phyloP scores from a whole-genome alignment of 1,140 invertebrate genomes.

The Macrosteles quadrilineatus region DNA sequence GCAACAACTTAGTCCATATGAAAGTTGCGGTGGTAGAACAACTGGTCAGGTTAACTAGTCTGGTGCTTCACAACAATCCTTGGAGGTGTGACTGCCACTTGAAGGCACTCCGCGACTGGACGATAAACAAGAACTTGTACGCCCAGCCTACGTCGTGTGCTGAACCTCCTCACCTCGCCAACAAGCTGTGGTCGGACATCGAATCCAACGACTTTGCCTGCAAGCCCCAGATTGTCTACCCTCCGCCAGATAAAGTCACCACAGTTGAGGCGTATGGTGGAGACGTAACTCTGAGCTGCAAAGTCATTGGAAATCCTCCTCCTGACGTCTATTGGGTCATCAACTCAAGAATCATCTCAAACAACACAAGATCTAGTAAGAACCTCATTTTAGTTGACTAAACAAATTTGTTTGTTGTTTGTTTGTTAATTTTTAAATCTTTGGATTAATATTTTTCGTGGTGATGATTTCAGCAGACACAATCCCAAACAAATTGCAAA shows the following conservation, averaged over 20 bases:
- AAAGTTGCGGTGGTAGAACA: conserved; percentile 60
- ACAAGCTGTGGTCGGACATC: conserved; percentile 70
- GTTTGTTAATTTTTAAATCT: no score
- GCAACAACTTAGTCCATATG: conserved; percentile 65
- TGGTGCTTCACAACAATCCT: conserved; percentile 77
- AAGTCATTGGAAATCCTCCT: conserved; percentile 71
- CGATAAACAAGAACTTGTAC: conserved; percentile 69
- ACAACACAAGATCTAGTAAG: conserved; percentile 51
- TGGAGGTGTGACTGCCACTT: conserved; percentile 89
- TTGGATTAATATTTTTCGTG: no score
- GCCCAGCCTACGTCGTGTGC: conserved; percentile 68
- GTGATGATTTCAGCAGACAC: no score
- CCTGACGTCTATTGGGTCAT: conserved; percentile 76
- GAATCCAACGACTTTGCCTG: conserved; percentile 80
- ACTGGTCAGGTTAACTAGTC: conserved; percentile 66
- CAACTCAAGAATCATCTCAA: conserved; percentile 62
- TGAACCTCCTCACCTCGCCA: conserved; percentile 64
- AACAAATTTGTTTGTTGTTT: no score
- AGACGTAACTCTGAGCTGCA: conserved; percentile 69
- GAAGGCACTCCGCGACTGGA: conserved; percentile 75
- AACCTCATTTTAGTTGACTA: no score
- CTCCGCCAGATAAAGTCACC: conserved; percentile 51
- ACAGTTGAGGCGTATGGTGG: conserved; percentile 55
- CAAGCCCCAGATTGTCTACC: conserved; percentile 65
- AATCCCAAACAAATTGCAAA: no score